phyloP scores from a whole-genome alignment of 2,113 vertebrate genomes.

The Caranx melampygus region DNA sequence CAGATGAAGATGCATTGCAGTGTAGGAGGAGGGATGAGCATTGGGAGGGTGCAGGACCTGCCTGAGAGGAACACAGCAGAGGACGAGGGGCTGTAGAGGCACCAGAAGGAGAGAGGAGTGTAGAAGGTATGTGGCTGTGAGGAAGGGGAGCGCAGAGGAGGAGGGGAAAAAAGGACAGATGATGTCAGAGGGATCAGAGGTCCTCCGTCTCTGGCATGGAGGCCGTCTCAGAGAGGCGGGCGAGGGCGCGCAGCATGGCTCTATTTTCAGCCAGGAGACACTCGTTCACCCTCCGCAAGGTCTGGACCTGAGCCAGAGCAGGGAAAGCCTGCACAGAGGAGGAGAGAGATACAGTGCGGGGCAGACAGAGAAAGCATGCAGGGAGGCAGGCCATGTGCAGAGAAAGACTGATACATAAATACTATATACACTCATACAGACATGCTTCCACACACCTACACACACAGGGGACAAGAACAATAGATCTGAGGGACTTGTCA shows the following conservation, averaged over 20 bases:
- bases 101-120: constrained; percentile 72
- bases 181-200: constrained; percentile 87
- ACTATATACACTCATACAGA: constrained; percentile 30
- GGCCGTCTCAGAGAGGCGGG: constrained; percentile 88
- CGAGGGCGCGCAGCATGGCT: constrained; percentile 92
- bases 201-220: constrained; percentile 91
- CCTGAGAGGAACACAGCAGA: constrained; percentile 69
- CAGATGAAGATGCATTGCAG: constrained; percentile 19
- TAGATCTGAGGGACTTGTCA: constrained; percentile 19
- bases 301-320: constrained; percentile 92
- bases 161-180: constrained; percentile 68
- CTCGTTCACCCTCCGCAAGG: constrained; percentile 91
- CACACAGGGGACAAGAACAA: constrained; percentile 26
- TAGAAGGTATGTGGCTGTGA: constrained; percentile 74
- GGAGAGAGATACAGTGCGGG: constrained; percentile 65
- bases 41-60: constrained; percentile 59
- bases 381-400: constrained; percentile 50
- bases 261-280: constrained; percentile 94
- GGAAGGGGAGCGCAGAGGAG: constrained; percentile 59
- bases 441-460: constrained; percentile 47
- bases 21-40: constrained; percentile 20
- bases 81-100: constrained; percentile 53
- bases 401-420: constrained; percentile 33
- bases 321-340: constrained; percentile 89
- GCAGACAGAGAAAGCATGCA: constrained; percentile 59